Percentiles rank a stretch among this genome's conserved stretches.
Conservation (phyloP, 2,888 invertebrate genomes). For the Gisinianus flammeolus region DNA sequence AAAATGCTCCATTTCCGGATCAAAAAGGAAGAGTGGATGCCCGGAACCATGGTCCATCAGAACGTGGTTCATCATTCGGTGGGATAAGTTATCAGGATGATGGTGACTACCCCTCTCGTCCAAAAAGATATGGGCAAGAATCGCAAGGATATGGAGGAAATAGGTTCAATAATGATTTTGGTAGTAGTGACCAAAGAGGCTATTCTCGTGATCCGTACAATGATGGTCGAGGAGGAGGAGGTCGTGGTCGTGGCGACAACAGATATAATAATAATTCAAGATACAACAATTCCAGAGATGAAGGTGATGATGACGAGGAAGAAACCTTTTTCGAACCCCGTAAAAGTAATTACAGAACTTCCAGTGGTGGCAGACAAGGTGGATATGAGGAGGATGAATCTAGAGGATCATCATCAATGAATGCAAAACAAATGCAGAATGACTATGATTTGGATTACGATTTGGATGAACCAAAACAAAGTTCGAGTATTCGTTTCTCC, state of each 20-base stretch:
- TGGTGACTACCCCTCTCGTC: neutral
- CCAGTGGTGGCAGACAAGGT: neutral
- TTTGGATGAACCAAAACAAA: neutral
- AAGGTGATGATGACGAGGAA: constrained; percentile 9
- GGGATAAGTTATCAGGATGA: neutral
- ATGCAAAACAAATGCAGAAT: neutral
- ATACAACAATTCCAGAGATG: neutral
- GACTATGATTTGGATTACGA: constrained; percentile 29
- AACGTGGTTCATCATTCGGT: neutral
- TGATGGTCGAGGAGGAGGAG: neutral
- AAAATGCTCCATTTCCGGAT: constrained; percentile 15
- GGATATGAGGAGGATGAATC: neutral
- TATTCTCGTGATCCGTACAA: neutral
- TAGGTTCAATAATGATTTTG: neutral
- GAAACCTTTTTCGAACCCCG: neutral
- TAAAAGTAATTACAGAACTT: too few relatives aligned
- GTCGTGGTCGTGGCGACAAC: neutral
- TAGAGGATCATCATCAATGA: neutral
- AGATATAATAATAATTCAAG: constrained; percentile 5
- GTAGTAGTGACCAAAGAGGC: neutral
- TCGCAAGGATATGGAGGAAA: neutral
- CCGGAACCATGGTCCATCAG: neutral
- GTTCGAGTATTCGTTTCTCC: neutral
- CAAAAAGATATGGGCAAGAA: neutral
- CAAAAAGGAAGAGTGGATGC: neutral